phyloP scores from a whole-genome alignment of 2,888 invertebrate genomes.

The Conistra vaccinii region DNA sequence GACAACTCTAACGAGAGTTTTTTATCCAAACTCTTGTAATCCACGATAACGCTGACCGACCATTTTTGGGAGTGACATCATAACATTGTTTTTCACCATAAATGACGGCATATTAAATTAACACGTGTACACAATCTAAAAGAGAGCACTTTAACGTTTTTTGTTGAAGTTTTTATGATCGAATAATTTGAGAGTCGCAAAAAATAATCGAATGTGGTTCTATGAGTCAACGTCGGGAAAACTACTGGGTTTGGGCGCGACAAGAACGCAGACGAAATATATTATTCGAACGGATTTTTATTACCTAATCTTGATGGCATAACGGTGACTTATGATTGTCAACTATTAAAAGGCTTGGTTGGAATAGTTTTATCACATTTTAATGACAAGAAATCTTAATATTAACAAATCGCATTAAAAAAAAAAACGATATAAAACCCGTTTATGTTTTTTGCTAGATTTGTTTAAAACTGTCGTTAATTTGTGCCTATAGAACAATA shows the following conservation, averaged over 20 bases:
- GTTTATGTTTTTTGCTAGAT: neutral
- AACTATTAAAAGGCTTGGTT: conserved; percentile 14
- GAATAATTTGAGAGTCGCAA: conserved; percentile 67
- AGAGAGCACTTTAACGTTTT: conserved; percentile 77
- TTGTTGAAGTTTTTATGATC: conserved; percentile 68
- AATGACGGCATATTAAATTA: conserved; percentile 82
- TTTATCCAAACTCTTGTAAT: conserved; percentile 65
- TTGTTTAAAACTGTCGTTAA: neutral
- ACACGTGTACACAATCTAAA: conserved; percentile 82
- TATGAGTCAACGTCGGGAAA: conserved; percentile 70
- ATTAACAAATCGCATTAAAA: conserved; percentile 12
- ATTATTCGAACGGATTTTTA: conserved; percentile 57
- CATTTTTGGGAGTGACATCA: conserved; percentile 82
- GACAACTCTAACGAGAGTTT: conserved; percentile 10
- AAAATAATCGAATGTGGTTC: conserved; percentile 69
- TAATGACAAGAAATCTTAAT: conserved; percentile 12
- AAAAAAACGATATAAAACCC: conserved; percentile 21
- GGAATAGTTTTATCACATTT: conserved; percentile 27
- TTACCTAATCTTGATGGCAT: conserved; percentile 45
- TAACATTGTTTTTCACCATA: conserved; percentile 78
- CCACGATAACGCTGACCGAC: conserved; percentile 61
- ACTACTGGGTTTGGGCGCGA: conserved; percentile 59
- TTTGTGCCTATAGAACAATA: conserved; percentile 1
- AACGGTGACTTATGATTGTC: conserved; percentile 49
- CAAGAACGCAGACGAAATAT: conserved; percentile 48